Conservation (phyloP, 2,113 vertebrate species). For the Oreochromis tanganicae region DNA sequence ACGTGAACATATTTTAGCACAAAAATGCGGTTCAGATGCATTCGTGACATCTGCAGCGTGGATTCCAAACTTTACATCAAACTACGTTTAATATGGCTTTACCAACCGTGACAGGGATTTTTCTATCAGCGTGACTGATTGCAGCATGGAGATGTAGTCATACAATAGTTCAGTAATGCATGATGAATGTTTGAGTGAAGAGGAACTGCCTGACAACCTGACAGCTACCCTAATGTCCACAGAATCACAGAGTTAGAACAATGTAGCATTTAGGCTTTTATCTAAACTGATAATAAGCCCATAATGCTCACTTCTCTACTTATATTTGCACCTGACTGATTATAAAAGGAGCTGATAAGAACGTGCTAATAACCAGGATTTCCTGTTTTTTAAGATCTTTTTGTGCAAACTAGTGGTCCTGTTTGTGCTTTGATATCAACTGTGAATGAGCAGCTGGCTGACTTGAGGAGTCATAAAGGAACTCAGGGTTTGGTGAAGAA, state of each 20-base stretch:
- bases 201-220: background rate
- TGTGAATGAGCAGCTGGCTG: background rate
- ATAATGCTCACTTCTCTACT: background rate
- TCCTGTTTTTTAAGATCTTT: background rate
- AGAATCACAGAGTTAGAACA: background rate
- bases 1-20: background rate
- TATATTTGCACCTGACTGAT: background rate
- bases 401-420: background rate
- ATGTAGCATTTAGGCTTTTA: background rate
- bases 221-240: background rate
- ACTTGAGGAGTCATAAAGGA: background rate
- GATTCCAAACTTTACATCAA: background rate
- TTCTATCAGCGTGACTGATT: background rate
- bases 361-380: background rate
- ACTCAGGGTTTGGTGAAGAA: background rate
- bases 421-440: background rate
- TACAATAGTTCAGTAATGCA: background rate
- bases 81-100: background rate
- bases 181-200: background rate
- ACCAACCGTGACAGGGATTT: background rate
- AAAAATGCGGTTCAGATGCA: background rate
- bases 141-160: background rate
- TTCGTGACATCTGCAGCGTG: background rate
- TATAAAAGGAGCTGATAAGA: background rate
- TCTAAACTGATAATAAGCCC: background rate